Evolutionary conservation across 2,888 invertebrate species (phyloP).

Genomic region (Stictocephala bisonia): DNA sequence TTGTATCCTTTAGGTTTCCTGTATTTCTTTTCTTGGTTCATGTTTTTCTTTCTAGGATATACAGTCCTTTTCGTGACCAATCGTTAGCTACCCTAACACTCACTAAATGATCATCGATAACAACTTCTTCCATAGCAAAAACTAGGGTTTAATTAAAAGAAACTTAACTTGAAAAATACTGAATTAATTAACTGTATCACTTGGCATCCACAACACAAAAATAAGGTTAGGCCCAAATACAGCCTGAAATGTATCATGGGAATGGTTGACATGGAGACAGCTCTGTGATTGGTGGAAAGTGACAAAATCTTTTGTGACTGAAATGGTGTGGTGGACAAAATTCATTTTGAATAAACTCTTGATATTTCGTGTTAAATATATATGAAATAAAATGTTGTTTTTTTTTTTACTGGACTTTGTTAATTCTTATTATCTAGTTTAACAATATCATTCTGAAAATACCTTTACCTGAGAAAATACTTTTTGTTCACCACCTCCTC

Average conservation of each 20-base stretch:
- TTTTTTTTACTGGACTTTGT: not conserved
- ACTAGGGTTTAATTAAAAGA: not conserved
- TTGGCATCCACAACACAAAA: not conserved
- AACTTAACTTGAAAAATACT: not conserved
- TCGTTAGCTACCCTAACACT: not conserved
- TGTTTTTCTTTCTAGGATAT: not conserved
- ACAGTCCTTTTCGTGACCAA: not conserved
- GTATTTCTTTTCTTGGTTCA: not conserved
- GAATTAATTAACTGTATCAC: no score
- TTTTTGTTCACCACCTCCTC: not conserved
- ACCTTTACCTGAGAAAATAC: not conserved
- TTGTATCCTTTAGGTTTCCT: not conserved
- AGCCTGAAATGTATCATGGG: not conserved
- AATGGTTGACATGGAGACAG: not conserved
- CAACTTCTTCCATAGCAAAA: not conserved
- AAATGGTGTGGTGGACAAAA: not conserved
- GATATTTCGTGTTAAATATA: not conserved
- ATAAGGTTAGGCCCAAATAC: no score
- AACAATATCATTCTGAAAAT: not conserved
- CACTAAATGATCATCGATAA: not conserved
- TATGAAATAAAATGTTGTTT: not conserved
- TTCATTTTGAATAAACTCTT: not conserved
- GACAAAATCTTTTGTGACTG: not conserved
- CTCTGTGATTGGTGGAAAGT: constrained; percentile 1
- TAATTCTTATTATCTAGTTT: not conserved